Base-by-base conservation (phyloP, 1,140 invertebrate species). In the Euura lappo region DNA sequence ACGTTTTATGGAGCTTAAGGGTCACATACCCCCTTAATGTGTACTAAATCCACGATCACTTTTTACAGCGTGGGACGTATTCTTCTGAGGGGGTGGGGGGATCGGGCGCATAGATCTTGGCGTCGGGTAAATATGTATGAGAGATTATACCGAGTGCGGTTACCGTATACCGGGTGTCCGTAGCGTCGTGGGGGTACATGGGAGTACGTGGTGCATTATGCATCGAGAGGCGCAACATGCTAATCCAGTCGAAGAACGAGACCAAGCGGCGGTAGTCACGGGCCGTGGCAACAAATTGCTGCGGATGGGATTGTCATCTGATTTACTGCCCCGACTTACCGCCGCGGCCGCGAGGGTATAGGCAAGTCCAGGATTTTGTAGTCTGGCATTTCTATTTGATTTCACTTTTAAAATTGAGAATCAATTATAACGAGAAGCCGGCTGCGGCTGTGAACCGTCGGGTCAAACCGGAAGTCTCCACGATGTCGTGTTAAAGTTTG, bases 301-400 rank as follows among this genome's bases (percentile, higher is more conserved):
- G 51, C 51, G 51, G 51, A 60, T 60, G 13, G 51, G 51, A 60
- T 60, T 60, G 51, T 60, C 51, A 60, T 60, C 51, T 60, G 51
- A 60, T 60, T 60, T 60, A 60, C 51, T 60, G 51, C 51, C 51
- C 13, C 51, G 51, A 6, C 8, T 60, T n/a, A n/a, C 8, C 51
- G 71, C 45, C 68, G 28, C 28, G 28, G 28, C 28, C 28, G 28
- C 28, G 28, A 28, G 28, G 28, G 28, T 28, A 28, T 28, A 28
- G 1, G 28, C 28, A 28, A 28, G 28, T 28, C 28, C 28, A 28
- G 28, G 28, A 28, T 28, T 28, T 28, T 28, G 28, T 28, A 28
- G 28, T 28, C 28, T 28, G 28, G 28, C 28, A 28, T 28, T 28
- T 28, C 28, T 28, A 28, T 28, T 28, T 28, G 28, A 28, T 28